phyloP scores from a whole-genome alignment of 30 jellyfish, hydroid and myxozoan genomes.

The Turritopsis dohrnii region DNA sequence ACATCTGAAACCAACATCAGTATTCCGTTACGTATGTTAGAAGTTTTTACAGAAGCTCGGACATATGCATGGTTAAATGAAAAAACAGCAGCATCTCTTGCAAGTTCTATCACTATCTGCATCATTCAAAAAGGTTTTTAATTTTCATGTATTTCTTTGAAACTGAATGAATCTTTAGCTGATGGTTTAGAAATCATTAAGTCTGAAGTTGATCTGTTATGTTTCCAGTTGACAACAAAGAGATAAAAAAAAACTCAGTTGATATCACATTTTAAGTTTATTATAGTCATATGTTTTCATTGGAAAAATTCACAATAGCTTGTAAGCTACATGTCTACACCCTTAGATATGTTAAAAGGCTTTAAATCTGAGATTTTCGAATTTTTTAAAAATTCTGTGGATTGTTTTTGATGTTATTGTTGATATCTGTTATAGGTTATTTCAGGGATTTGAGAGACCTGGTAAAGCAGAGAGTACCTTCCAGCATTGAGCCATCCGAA shows the following conservation, averaged over 20 bases:
- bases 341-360: too few relatives aligned
- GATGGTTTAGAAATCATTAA: too few relatives aligned
- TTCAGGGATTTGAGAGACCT: slow-evolving; percentile 46
- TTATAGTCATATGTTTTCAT: too few relatives aligned
- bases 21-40: slow-evolving; percentile 75
- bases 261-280: too few relatives aligned
- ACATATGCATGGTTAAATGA: slow-evolving; percentile 18
- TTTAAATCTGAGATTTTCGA: neutral
- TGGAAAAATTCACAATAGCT: too few relatives aligned
- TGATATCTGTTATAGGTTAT: slow-evolving; percentile 41
- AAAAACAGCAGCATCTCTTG: neutral
- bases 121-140: slow-evolving; percentile 34
- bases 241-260: too few relatives aligned
- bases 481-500: slow-evolving; percentile 62
- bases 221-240: too few relatives aligned
- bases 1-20: slow-evolving; percentile 37
- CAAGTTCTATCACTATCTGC: slow-evolving; percentile 26
- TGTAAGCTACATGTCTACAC: too few relatives aligned
- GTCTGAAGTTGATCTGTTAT: too few relatives aligned
- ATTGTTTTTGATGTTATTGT: neutral
- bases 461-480: slow-evolving; percentile 58
- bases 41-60: slow-evolving; percentile 40
- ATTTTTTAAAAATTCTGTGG: too few relatives aligned
- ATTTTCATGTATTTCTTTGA: too few relatives aligned
- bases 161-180: too few relatives aligned